Evolutionary conservation across 2,113 vertebrate species (phyloP).

Genomic region (Kryptolebias marmoratus): DNA sequence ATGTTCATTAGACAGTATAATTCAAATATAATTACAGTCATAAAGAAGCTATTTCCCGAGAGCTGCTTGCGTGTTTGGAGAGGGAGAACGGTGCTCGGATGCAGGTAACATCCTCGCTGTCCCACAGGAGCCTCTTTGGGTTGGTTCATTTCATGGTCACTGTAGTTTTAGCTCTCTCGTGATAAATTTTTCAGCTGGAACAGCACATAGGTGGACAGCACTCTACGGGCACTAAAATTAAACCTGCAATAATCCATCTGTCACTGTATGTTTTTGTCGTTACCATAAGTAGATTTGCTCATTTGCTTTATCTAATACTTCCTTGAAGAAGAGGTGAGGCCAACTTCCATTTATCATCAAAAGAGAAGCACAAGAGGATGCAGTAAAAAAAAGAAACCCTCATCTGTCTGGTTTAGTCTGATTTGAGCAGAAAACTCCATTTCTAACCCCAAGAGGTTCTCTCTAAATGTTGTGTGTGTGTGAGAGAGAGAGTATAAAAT

Average conservation of each 20-base stretch:
- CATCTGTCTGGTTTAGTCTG: conserved; percentile 31
- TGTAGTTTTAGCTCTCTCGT: conserved; percentile 27
- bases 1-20: conserved; percentile 30
- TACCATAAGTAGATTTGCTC: conserved; percentile 50
- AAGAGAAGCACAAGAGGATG: conserved; percentile 40
- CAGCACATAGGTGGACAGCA: conserved; percentile 5
- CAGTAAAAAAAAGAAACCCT: conserved; percentile 47
- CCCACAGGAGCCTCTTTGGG: conserved; percentile 24
- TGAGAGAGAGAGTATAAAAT: conserved; percentile 15
- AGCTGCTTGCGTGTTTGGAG: neutral
- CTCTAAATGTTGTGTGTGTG: too few relatives aligned
- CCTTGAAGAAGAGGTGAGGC: conserved; percentile 31
- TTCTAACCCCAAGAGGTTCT: neutral
- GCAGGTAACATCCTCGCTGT: conserved; percentile 24
- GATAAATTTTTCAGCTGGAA: conserved; percentile 19
- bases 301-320: conserved; percentile 48
- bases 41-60: conserved; percentile 31
- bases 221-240: conserved; percentile 36
- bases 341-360: conserved; percentile 47
- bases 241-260: conserved; percentile 30
- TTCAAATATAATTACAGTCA: conserved; percentile 41
- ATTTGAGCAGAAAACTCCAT: conserved; percentile 28
- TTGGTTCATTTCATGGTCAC: conserved; percentile 30
- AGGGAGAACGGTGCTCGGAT: neutral
- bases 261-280: conserved; percentile 35